Conservation (phyloP, 2,113 vertebrate species). For the Halcyon malimbica region DNA sequence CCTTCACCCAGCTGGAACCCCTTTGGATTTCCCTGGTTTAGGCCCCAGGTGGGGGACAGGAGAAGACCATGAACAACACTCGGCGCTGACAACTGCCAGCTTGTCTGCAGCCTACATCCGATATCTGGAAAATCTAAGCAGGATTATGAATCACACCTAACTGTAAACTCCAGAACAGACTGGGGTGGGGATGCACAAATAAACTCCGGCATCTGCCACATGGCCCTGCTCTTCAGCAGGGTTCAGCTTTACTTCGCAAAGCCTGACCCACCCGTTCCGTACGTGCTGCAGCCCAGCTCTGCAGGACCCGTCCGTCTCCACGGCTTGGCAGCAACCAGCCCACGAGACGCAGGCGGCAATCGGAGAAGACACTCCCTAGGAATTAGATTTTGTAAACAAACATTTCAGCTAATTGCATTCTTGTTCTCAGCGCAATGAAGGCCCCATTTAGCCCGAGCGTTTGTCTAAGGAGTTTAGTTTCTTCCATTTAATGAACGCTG, state of each 20-base stretch:
- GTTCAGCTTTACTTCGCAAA: not conserved
- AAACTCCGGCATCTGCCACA: not conserved
- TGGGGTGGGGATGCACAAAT: not conserved
- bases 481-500: conserved; percentile 51
- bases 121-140: not conserved
- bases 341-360: conserved; percentile 37
- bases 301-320: conserved; percentile 34
- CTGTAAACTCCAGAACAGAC: not conserved
- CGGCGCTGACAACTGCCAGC: not conserved
- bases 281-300: not conserved
- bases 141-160: not conserved
- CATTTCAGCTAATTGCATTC: conserved; percentile 75
- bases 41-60: not conserved
- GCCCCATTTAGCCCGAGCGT: conserved; percentile 61
- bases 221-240: not conserved
- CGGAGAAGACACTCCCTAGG: conserved; percentile 64
- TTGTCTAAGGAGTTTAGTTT: conserved; percentile 53
- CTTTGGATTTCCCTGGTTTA: not conserved
- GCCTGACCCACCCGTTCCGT: not conserved
- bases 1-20: not conserved
- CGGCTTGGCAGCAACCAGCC: conserved; percentile 41
- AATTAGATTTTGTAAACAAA: conserved; percentile 74
- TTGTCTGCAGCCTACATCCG: not conserved
- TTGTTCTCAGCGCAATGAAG: conserved; percentile 70
- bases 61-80: not conserved